Percentiles rank a stretch among this genome's conserved stretches.
Conservation (phyloP, 2,888 invertebrate genomes). For the Hirudinaria manillensis region DNA sequence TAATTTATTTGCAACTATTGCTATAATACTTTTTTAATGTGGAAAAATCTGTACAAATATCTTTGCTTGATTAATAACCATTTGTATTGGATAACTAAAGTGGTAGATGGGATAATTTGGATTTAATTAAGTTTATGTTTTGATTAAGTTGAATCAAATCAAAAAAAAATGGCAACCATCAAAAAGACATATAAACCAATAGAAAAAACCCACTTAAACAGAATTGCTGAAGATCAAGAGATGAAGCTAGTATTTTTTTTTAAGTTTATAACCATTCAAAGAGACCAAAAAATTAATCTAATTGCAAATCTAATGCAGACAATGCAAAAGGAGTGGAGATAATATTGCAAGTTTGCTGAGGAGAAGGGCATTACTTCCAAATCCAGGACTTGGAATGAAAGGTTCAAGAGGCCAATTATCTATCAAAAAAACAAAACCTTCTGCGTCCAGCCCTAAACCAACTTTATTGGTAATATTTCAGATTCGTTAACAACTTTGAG, state of each 20-base stretch:
- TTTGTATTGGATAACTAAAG: too few species aligned
- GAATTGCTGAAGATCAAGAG: constrained; percentile 23
- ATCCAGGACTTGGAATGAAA: neutral
- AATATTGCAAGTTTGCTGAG: constrained; percentile 21
- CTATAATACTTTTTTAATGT: too few species aligned
- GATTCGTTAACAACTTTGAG: neutral
- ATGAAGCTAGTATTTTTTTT: neutral
- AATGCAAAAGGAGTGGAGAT: constrained; percentile 12
- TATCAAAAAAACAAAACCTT: neutral
- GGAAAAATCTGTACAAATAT: too few species aligned
- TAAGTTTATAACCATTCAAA: too few species aligned
- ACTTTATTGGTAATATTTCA: neutral
- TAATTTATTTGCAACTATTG: too few species aligned
- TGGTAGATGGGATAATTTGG: too few species aligned
- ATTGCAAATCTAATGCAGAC: neutral
- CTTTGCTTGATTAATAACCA: too few species aligned
- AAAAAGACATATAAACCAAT: neutral
- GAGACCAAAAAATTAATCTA: too few species aligned
- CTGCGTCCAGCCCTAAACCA: neutral
- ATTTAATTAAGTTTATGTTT: neutral
- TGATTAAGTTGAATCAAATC: neutral
- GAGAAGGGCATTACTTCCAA: constrained; percentile 13
- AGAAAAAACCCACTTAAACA: constrained; percentile 19
- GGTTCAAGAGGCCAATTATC: neutral
- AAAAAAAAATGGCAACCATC: neutral